Percentiles rank a stretch among this genome's conserved stretches.
Evolutionary conservation across 2,888 invertebrate species (phyloP).

Genomic region (Scrobipalpa atriplicella): DNA sequence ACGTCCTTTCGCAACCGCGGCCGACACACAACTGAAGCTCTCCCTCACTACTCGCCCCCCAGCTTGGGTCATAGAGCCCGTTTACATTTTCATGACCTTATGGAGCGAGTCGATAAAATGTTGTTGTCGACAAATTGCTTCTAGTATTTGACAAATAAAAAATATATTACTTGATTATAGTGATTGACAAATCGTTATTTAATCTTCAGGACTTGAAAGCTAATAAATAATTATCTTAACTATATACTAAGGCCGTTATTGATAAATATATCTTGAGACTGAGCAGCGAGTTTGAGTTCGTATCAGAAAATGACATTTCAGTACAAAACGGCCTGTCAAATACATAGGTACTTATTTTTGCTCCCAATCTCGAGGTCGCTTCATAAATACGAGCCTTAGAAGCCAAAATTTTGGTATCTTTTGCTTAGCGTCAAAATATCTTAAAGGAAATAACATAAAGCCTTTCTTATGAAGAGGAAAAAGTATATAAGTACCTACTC

Average conservation of each 20-base stretch:
- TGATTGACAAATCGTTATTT: slow-evolving; percentile 17
- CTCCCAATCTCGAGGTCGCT: too few species aligned
- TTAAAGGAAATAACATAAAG: too few species aligned
- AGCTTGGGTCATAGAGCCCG: slow-evolving; percentile 60
- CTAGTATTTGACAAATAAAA: slow-evolving; percentile 26
- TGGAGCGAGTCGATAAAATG: slow-evolving; percentile 64
- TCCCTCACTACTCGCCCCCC: slow-evolving; percentile 56
- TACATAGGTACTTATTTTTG: too few species aligned
- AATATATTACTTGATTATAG: slow-evolving; percentile 3
- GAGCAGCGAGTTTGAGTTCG: too few species aligned
- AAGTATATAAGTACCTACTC: not conserved
- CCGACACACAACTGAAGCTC: slow-evolving; percentile 62
- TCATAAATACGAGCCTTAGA: too few species aligned
- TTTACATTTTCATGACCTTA: slow-evolving; percentile 74
- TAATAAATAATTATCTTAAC: too few species aligned
- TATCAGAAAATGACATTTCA: too few species aligned
- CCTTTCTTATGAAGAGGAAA: not conserved
- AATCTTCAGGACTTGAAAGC: not conserved
- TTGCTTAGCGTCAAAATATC: too few species aligned
- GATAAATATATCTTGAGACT: too few species aligned
- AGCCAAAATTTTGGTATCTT: too few species aligned
- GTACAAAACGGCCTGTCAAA: too few species aligned
- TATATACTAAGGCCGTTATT: too few species aligned
- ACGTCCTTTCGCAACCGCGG: slow-evolving; percentile 51
- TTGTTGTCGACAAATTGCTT: slow-evolving; percentile 39